Evolutionary conservation across 1,140 invertebrate species (phyloP), one percentile per base, ranked within the genome.

Genomic region (Stegodyphus mimosarum): DNA sequence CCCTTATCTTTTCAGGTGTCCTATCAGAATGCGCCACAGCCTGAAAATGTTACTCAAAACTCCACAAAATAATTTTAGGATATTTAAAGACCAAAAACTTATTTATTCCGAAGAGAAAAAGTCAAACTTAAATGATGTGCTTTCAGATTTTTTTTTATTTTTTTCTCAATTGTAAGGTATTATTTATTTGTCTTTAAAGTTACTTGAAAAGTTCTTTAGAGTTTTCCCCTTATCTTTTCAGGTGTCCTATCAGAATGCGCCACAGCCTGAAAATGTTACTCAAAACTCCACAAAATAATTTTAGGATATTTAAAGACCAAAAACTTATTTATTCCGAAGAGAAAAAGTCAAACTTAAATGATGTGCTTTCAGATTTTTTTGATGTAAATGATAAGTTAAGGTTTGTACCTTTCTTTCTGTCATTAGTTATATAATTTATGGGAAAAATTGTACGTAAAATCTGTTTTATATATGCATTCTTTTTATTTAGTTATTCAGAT

Each of bases 231-330:
- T 33, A 33, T 77, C 13, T 10, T 64, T 77, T 7, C 50, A 84
- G 81, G 10, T 84, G 81, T 63, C 52, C 60, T 49, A 49, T 7
- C 4, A 33, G 81, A 49, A 84, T 84, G 81, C 51, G 18, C 1
- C 81, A 84, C 76, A 73, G 72, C 17, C 55, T 84, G 64, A 84
- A 84, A 50, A 84, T 84, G 64, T 66, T 84, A 53, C 15, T 75
- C 7, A 11, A 75, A 60, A 69, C 64, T 6, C 81, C 81, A 49
- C 72, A 69, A 60, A 84, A 84, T 50, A 84, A 84, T 60, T n/a
- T 84, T 10, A 52, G 81, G 17, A 84, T 84, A 6, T 84, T 84
- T 60, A 84, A 84, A 76, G 66, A 84, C n/a, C 51, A 75, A 50
- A 63, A 75, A 75, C 52, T 84, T 49, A 18, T 75, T 6, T 84